Base-by-base conservation (phyloP, 2,797 vertebrate species). In the Danio tinwini region DNA sequence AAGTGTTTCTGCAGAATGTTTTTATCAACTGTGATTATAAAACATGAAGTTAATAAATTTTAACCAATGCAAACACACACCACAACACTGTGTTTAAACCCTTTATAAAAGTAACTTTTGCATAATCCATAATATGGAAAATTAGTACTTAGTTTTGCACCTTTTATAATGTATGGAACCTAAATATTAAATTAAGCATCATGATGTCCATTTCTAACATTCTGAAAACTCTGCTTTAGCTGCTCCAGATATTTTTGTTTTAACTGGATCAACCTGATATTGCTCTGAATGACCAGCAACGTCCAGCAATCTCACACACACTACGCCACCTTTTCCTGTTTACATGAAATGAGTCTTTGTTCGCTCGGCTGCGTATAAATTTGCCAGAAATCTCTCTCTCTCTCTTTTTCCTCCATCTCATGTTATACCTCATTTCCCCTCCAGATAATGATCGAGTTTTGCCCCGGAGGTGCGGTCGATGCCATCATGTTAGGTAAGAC, bases 381-480 rank as follows among this genome's bases (percentile, higher is more conserved):
- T 5, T 56, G n/a, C n/a, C 7, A 44, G 70, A 47, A 11, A 21
- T 67, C 37, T 70, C 13, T n/a, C 4, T 39, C 39, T n/a, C 29
- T 29, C 29, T 29, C 29, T 3, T 29, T 29, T 29, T 29, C 29
- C 67, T 21, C 7, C 1, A 2, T 53, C 42, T 59, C 14, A 61
- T 2, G 56, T 39, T 39, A 3, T 4, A 37, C 16, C 13, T 75
- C 14, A 13, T 69, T 53, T 69, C 12, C 85, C 63, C 84, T 67
- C 7, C 88, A 99, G 98, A 99, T 99, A 88, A 97, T 99, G 96
- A 99, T 99, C 2, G 98, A 99, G 91, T 99, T 99, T 92, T 99
- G 98, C 70, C 93, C 95, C 0, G 98, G 98, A 14, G 98, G 97
- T 67, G 98, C 98, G 0, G 95, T 99, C 85, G 98, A 99, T 70